phyloP scores from a whole-genome alignment of 2,888 invertebrate species.

The Venustoraphidia nigricollis region DNA sequence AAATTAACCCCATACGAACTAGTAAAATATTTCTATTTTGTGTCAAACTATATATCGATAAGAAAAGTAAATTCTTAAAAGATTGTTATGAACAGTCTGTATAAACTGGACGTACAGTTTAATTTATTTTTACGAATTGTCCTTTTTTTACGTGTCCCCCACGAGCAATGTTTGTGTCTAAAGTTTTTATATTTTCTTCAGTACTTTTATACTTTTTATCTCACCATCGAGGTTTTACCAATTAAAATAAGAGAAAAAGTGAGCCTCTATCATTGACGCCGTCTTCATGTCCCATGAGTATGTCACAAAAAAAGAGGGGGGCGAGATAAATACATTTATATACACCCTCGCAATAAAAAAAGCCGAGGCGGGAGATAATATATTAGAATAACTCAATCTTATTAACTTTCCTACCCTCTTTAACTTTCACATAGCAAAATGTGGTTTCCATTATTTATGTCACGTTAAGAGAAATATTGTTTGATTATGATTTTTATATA shows the following conservation, averaged over 20 bases:
- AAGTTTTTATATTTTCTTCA: background rate
- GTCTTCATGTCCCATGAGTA: background rate
- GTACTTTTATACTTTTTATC: conserved; percentile 19
- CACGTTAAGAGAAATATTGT: too few relatives aligned
- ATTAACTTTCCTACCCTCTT: background rate
- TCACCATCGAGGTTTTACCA: conserved; percentile 28
- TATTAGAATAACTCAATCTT: conserved; percentile 1
- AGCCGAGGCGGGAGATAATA: background rate
- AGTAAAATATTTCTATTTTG: too few relatives aligned
- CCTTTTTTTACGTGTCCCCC: background rate
- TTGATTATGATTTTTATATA: too few relatives aligned
- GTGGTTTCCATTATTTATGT: too few relatives aligned
- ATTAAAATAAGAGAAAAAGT: conserved; percentile 20
- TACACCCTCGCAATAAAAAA: conserved; percentile 2
- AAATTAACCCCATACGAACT: too few relatives aligned
- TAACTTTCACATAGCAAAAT: too few relatives aligned
- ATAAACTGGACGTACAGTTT: background rate
- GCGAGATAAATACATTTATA: conserved; percentile 2
- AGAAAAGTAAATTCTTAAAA: too few relatives aligned
- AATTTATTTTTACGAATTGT: conserved; percentile 1
- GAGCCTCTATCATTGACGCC: background rate
- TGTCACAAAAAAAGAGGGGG: background rate
- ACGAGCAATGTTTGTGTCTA: background rate
- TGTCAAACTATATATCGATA: too few relatives aligned
- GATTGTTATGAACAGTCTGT: too few relatives aligned